phyloP scores from a whole-genome alignment of 2,113 vertebrate species.

The Heterotis niloticus region DNA sequence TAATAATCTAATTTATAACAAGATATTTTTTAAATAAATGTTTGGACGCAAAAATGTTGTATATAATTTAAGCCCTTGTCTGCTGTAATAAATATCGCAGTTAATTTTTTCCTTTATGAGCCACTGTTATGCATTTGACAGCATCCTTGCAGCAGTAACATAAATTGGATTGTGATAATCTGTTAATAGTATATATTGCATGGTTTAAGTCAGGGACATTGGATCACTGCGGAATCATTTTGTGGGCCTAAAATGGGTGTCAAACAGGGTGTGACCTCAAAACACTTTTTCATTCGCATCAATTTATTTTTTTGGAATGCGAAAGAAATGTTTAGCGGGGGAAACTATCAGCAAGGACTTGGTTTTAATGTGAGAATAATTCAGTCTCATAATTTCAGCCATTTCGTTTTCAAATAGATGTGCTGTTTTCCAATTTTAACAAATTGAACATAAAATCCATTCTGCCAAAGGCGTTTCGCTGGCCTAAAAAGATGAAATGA shows the following conservation, averaged over 20 bases:
- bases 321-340: neutral
- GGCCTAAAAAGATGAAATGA: constrained; percentile 44
- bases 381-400: constrained; percentile 36
- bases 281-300: neutral
- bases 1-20: too few relatives aligned
- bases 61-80: too few relatives aligned
- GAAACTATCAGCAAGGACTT: neutral
- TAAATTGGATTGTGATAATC: neutral
- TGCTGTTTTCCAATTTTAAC: constrained; percentile 36
- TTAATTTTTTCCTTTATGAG: too few relatives aligned
- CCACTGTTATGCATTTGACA: too few relatives aligned
- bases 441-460: constrained; percentile 38
- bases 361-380: constrained; percentile 28
- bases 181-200: constrained; percentile 42
- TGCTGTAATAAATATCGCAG: too few relatives aligned
- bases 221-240: constrained; percentile 23
- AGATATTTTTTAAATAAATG: too few relatives aligned
- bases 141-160: too few relatives aligned
- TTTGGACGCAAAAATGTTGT: too few relatives aligned
- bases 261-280: constrained; percentile 10
- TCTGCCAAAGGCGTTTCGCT: constrained; percentile 41
- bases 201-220: too few relatives aligned
- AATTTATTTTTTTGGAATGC: constrained; percentile 17
- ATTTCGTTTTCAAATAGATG: constrained; percentile 34
- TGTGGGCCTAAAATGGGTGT: constrained; percentile 58